Evolutionary conservation across 2,888 invertebrate genomes (phyloP).

Genomic region (Acrobasis suavella): DNA sequence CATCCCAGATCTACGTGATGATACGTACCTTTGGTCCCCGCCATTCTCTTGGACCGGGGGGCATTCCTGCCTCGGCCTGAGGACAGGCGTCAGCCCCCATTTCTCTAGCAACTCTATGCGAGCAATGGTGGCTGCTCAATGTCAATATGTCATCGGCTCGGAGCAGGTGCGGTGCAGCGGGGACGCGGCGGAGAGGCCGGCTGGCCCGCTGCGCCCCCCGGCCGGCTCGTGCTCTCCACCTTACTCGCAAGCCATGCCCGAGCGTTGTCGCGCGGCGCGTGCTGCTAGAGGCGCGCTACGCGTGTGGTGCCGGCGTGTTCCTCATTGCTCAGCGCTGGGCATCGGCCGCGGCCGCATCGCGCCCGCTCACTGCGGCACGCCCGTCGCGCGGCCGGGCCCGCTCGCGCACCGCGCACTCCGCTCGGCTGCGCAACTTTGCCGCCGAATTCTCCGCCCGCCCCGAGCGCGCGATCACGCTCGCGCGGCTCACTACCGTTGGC

Average conservation of each 20-base stretch:
- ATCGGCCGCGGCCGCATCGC: conserved; percentile 48
- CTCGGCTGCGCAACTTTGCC: conserved; percentile 38
- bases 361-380: conserved; percentile 58
- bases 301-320: conserved; percentile 46
- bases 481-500: conserved; percentile 33
- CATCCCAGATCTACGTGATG: conserved; percentile 24
- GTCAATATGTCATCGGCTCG: conserved; percentile 77
- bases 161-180: conserved; percentile 61
- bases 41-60: conserved; percentile 88
- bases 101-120: conserved; percentile 98
- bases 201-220: conserved; percentile 74
- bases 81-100: conserved; percentile 99
- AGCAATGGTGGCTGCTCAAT: conserved; percentile 95
- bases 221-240: conserved; percentile 67
- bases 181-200: conserved; percentile 66
- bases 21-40: conserved; percentile 87
- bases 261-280: conserved; percentile 40
- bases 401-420: conserved; percentile 38
- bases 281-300: conserved; percentile 38
- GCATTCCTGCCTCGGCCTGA: conserved; percentile 97
- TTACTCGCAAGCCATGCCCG: conserved; percentile 56
- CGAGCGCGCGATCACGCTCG: conserved; percentile 36
- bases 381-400: conserved; percentile 39
- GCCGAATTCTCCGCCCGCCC: conserved; percentile 36
- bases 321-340: conserved; percentile 49